Evolutionary conservation across 2,888 invertebrate species (phyloP), one percentile per base, ranked within the genome.

Genomic region (Drosophila mimica): DNA sequence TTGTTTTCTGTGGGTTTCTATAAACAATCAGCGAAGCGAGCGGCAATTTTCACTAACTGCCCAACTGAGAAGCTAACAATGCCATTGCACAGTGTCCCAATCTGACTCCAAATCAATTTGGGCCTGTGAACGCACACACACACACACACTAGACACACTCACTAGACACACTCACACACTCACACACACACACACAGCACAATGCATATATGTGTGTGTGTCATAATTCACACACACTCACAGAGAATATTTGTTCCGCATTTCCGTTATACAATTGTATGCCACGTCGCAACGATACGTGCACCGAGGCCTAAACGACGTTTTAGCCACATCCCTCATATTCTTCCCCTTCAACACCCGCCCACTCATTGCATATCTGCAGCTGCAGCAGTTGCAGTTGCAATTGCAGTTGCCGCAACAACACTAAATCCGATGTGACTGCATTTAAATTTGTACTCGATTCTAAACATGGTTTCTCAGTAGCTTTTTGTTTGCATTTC

Each of bases 11-110:
- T 67, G 66, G 73, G 83, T 83, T 87, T 87, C 59, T 78, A 86
- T 88, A 87, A 84, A 84, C 84, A 84, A 89, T 89, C 89, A 88
- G 69, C 89, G 83, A 86, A 86, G 84, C 84, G 89, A 81, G 67
- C 72, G 74, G 76, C 87, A 89, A 86, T 88, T 89, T 89, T 86
- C 66, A 79, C 81, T 83, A 81, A 88, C 83, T 84, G 89, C 89
- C 89, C 76, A 78, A 78, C 80, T 78, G 78, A 76, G 81, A 80
- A 67, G 76, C 61, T 78, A 74, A 83, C 88, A 85, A 82, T 87
- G 85, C 82, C 76, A 78, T 72, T 81, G 78, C 78, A 71, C 80
- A 78, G 64, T 69, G 73, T 81, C 70, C 70, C 81, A 83, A 86
- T 84, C 89, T 65, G 83, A 70, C 79, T 70, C 56, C 74, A 84